Conservation (phyloP, 2,113 vertebrate species). For the Gallinago jamesoni region DNA sequence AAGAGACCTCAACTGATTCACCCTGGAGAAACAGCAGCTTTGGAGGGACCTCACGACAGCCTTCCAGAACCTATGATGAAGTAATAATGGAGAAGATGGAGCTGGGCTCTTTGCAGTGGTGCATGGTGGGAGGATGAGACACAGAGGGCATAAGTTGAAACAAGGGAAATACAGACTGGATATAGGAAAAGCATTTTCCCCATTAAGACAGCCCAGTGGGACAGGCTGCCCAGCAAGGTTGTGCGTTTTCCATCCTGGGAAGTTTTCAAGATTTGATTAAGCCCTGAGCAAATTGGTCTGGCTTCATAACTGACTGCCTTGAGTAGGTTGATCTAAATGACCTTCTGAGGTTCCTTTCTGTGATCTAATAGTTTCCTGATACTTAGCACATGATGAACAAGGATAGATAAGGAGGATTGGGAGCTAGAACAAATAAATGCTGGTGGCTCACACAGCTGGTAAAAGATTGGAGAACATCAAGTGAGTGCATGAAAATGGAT, state of each 20-base stretch:
- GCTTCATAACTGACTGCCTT: background rate
- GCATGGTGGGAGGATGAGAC: background rate
- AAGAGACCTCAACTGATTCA: background rate
- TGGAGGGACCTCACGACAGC: background rate
- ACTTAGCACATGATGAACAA: background rate
- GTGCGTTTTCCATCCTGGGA: background rate
- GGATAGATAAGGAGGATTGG: background rate
- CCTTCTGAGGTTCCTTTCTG: background rate
- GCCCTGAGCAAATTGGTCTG: background rate
- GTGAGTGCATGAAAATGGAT: background rate
- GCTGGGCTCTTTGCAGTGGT: background rate
- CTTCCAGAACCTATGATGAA: background rate
- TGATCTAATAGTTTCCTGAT: background rate
- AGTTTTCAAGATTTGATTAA: background rate
- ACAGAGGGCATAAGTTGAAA: background rate
- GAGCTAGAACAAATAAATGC: background rate
- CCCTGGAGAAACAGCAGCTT: background rate
- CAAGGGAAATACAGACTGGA: background rate
- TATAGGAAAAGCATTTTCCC: background rate
- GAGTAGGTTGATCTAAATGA: background rate
- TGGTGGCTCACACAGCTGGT: background rate
- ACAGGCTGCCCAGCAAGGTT: background rate
- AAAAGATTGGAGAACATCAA: background rate
- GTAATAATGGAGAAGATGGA: background rate
- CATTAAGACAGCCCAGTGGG: background rate